Evolutionary conservation across 1,140 invertebrate genomes (phyloP), one percentile per base, ranked within the genome.

Genomic region (Hycleus cichorii): DNA sequence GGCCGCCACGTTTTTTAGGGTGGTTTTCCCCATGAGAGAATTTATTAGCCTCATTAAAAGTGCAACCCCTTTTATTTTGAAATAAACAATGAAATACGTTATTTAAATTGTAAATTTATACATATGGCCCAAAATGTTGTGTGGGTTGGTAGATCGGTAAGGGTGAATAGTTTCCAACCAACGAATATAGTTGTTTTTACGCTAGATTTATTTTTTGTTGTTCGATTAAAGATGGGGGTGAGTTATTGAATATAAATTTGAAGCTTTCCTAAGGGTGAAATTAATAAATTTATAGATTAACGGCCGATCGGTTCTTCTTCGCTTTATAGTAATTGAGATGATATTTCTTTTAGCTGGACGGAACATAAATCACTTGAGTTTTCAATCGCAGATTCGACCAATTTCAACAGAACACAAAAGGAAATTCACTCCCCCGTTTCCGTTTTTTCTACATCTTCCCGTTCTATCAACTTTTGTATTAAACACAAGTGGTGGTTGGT

Each of bases 301-400:
- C 11, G 9, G 25, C 7, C 27, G 4, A 9, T 39, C 7, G 43
- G 57, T 52, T 45, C 42, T 47, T 57, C 47, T 26, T 44, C 7
- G 32, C 7, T 32, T 5, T 32, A 32, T 24, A 39, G 51, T 58
- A 62, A 62, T 62, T 58, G 57, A 62, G 60, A 62, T 62, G 57
- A 62, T 62, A 59, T 59, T 53, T 54, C 60, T 53, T 58, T 51
- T 24, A 7, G 46, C 40, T 44, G 49, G 45, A n/a, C 47, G 11
- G 39, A 7, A 32, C 53, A 62, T 62, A 62, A 58, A 59, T 62
- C 60, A 62, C 50, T 46, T 18, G 18, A 7, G 47, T 56, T 62
- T 62, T 62, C 60, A 62, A 62, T 62, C 56, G 55, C 46, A 57
- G 47, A 3, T 32, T 32, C 32, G 32, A 32, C 7, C 7, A 4